phyloP scores from a whole-genome alignment of 2,797 vertebrate genomes.

The Pipistrellus pipistrellus region DNA sequence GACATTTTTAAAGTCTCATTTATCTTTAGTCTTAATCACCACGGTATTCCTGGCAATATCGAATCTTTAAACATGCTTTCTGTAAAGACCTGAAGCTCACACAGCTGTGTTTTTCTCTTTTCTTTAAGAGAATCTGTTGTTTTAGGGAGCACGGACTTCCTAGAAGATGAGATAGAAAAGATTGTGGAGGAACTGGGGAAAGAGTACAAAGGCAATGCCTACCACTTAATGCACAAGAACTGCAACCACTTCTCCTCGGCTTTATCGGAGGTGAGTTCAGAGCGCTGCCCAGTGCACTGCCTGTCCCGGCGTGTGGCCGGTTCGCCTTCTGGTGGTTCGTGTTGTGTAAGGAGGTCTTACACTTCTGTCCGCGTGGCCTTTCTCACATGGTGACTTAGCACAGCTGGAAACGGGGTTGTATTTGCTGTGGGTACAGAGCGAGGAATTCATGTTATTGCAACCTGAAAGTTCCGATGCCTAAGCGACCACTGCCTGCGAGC shows the following conservation, averaged over 20 bases:
- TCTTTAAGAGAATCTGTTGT: slow-evolving; percentile 96
- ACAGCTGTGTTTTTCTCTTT: slow-evolving; percentile 57
- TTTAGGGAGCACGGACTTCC: slow-evolving; percentile 98
- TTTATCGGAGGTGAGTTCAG: slow-evolving; percentile 94
- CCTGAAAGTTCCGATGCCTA: not conserved
- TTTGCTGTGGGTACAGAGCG: too few species aligned
- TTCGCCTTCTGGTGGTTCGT: too few species aligned
- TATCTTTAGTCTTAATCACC: slow-evolving; percentile 13
- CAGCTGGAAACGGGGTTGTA: too few species aligned
- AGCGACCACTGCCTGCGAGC: not conserved
- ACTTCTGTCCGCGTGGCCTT: too few species aligned
- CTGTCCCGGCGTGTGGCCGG: not conserved
- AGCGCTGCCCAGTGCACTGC: not conserved
- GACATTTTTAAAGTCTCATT: not conserved
- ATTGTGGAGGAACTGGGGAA: slow-evolving; percentile 99
- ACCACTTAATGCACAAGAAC: slow-evolving; percentile 99
- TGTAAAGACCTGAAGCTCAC: slow-evolving; percentile 63
- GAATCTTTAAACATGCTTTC: not conserved
- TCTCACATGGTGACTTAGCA: too few species aligned
- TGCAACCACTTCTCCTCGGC: slow-evolving; percentile 99
- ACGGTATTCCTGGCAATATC: slow-evolving; percentile 48
- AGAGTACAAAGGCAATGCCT: slow-evolving; percentile 98
- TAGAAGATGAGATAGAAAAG: slow-evolving; percentile 97
- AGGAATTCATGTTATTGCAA: too few species aligned
- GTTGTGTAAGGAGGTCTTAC: too few species aligned